Evolutionary conservation across 2,113 vertebrate genomes (phyloP), one percentile per base, ranked within the genome.

Genomic region (Anolis sagrei): DNA sequence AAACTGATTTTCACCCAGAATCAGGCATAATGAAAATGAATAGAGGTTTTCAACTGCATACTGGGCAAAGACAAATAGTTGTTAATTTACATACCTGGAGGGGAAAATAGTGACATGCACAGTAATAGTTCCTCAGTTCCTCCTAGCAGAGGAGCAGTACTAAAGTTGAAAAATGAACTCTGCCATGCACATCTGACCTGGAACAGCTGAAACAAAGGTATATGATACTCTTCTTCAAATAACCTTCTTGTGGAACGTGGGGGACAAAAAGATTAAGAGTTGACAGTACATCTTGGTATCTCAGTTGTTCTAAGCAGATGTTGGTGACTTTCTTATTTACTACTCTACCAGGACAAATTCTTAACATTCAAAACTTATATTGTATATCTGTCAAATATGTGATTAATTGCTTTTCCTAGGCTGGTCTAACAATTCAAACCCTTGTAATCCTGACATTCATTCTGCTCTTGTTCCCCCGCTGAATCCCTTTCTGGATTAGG

Each of bases 311-410:
- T 6, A 5, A n/a, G 21, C 4, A 21, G 9, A n/a, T 54, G 51
- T 14, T 66, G 64, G 64, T 27, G 23, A 9, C 27, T 66, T 8
- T 66, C 5, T 27, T 8, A 66, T 27, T 27, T 69, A 5, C 29
- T 29, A 44, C 27, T n/a, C 36, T 81, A 18, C 16, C n/a, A n/a
- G 1, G 19, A 34, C 49, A 58, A 16, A 61, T 73, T n/a, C 25
- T 84, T 81, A 64, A 25, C 49, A 14, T 86, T 21, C 62, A 48
- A 79, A 79, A 36, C n/a, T 48, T 9, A 64, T 72, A 49, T 90
- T 58, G 14, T 29, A n/a, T n/a, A n/a, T n/a, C n/a, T n/a, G n/a
- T n/a, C n/a, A n/a, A n/a, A n/a, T n/a, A n/a, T n/a, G n/a, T n/a
- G n/a, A n/a, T n/a, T n/a, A n/a, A n/a, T n/a, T n/a, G n/a, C n/a